Evolutionary conservation across 2,888 invertebrate species (phyloP), one percentile per base, ranked within the genome.

Genomic region (Eucriotettix oculatus): DNA sequence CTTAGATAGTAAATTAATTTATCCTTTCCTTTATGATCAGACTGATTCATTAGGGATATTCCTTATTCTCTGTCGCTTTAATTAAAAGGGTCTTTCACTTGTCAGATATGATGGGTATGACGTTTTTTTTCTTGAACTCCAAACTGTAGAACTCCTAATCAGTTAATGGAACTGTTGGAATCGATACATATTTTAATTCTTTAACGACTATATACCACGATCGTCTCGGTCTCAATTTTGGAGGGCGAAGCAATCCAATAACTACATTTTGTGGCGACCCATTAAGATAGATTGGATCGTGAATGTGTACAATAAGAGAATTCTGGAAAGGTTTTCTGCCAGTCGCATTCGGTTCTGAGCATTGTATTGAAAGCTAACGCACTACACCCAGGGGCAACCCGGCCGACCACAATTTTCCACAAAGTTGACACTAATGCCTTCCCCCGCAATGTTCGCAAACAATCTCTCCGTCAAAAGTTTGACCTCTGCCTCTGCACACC

Each of bases 351-450:
- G 29, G 29, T 29, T 29, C 29, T 29, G 29, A 29, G 29, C 29
- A 29, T 29, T 29, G 29, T 29, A 29, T 29, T 29, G 29, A 29
- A 29, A 29, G 29, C 29, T 29, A 29, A 29, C 29, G 29, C 29
- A 29, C 29, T 29, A 29, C 29, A 29, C 29, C 29, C 29, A 29
- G 29, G 29, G 29, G 29, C 29, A 29, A 12, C n/a, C 48, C 48
- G 55, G 41, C 16, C 14, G 16, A 60, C 58, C 48, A 62, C 62
- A 62, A 62, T 60, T 62, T 62, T 62, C 62, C 62, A 58, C 62
- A 60, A 58, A 60, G 59, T 60, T 62, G 62, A 62, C 62, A 58
- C 58, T 62, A 62, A 62, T 62, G 62, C 40, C 40, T 55, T 42
- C 55, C 55, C 48, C 48, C 48, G 48, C 48, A 48, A n/a, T 14